Base-by-base conservation (phyloP, 2,113 vertebrate genomes). In the Morone saxatilis region DNA sequence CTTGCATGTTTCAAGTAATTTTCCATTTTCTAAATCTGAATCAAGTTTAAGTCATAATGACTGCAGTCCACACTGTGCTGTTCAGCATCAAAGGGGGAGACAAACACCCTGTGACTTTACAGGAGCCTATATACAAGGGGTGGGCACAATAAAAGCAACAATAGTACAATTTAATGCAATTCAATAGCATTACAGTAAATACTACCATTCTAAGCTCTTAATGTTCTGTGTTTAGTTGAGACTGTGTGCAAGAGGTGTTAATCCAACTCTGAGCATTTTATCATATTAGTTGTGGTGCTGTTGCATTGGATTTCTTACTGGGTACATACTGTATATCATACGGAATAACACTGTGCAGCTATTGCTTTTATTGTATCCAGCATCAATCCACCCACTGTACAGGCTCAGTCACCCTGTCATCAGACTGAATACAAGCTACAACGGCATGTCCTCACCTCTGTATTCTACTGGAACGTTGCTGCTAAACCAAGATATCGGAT, bases 401-500 rank as follows among this genome's bases (percentile, higher is more conserved):
- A 60, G 14, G 7, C 76, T 61, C 36, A 51, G 22, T 67, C 22
- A 25, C 51, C 40, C 45, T 20, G 7, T 63, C 60, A 41, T 17
- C 31, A 41, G 25, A 8, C 41, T 50, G 25, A 68, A n/a, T 7
- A 48, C 53, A 40, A n/a, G 45, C 76, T 22, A 61, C 56, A 54
- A 31, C 54, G 20, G 36, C 38, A 38, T 38, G 38, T 56, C 36
- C 14, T 38, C 68, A 57, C 53, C 65, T 54, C 56, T 56, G 51
- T 43, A 67, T 54, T 73, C 54, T 45, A 17, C 73, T 53, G 59
- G 36, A 76, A 73, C 31, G 22, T 3, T 53, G 41, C 67, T 76
- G 59, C 80, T 57, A 22, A 67, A 41, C 63, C 50, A 68, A 78
- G 72, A 80, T 88, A 85, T 65, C 83, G 65, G 60, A 88, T 81